Percentiles rank a stretch among this genome's conserved stretches.
These are phyloP conservation scores for Rhynchomys soricoides DNA, from an alignment of 2,113 vertebrate species.

Conservation along the genomic window DNA sequence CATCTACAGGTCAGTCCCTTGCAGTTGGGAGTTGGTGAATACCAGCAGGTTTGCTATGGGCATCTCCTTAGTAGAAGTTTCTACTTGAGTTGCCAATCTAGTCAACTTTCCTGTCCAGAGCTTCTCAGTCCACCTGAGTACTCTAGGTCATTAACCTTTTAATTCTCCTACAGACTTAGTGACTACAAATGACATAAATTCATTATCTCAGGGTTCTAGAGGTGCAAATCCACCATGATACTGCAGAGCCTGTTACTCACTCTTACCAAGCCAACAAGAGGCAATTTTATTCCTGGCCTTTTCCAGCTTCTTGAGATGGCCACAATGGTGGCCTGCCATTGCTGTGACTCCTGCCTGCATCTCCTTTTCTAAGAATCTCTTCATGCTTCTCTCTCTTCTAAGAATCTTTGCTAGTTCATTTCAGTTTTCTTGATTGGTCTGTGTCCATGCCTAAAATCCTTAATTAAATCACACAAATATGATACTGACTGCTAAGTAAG, in stretches of 20 bases:
- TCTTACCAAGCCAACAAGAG: not conserved
- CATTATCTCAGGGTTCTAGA: not conserved
- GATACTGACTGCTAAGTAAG: not conserved
- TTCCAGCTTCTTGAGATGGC: not conserved
- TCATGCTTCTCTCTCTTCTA: not conserved
- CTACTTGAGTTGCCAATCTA: too few species aligned
- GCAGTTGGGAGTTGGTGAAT: not conserved
- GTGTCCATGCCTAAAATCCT: not conserved
- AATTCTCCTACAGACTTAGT: not conserved
- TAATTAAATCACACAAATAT: too few species aligned
- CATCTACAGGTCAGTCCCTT: too few species aligned
- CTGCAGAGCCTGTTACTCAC: rapidly evolving
- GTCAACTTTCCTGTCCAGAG: not conserved
- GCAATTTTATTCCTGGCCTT: not conserved
- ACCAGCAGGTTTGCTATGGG: not conserved
- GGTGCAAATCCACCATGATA: not conserved
- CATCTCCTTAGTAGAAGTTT: not conserved
- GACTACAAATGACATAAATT: not conserved
- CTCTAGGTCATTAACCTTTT: not conserved
- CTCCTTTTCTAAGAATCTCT: not conserved
- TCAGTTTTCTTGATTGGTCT: not conserved
- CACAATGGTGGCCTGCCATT: rapidly evolving
- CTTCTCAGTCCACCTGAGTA: not conserved
- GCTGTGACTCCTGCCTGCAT: rapidly evolving
- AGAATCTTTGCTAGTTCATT: not conserved